Evolutionary conservation across 2,113 vertebrate species (phyloP), one percentile per base, ranked within the genome.

Genomic region (Gila orcuttii): DNA sequence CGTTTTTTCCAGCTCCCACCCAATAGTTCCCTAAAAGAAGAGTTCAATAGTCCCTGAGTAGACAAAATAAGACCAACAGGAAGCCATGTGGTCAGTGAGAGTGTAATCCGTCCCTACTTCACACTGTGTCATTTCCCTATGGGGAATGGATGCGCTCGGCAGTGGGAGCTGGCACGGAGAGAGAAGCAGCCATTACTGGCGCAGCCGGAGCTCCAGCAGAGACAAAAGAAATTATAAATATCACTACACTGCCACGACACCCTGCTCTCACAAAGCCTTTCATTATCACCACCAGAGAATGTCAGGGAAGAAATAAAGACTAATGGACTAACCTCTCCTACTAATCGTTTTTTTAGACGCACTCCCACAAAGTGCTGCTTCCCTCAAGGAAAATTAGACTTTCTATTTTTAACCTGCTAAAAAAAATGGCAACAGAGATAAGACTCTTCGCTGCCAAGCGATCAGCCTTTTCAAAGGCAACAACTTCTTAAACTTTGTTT

Each of bases 181-280:
- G 80, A 83, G 89, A 87, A 73, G 86, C 89, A 88, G 82, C 79
- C 81, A 74, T 85, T 87, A 76, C 77, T 76, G 82, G 74, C 31
- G 79, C 64, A 86, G 79, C n/a, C 79, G 52, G 64, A 78, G 84
- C 86, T 90, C 88, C 79, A 62, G 84, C 87, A 85, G 90, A 93
- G 91, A 93, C 90, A 89, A 91, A 93, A 89, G 88, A 90, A 90
- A 82, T 87, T 89, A 90, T 92, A 92, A 92, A 93, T 93, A 93
- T 90, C 93, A 90, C 91, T 93, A 77, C 80, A 81, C 87, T 31
- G 73, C 84, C 89, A 87, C 81, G 85, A 87, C 88, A 88, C 77
- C 68, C 86, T 79, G 90, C 84, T 86, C 86, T 75, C 76, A 85
- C 86, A 62, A 71, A 90, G 88, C 91, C 80, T 87, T 86, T 93